Evolutionary conservation across 1,140 invertebrate genomes (phyloP).

Genomic region (Steinernema khuongi): DNA sequence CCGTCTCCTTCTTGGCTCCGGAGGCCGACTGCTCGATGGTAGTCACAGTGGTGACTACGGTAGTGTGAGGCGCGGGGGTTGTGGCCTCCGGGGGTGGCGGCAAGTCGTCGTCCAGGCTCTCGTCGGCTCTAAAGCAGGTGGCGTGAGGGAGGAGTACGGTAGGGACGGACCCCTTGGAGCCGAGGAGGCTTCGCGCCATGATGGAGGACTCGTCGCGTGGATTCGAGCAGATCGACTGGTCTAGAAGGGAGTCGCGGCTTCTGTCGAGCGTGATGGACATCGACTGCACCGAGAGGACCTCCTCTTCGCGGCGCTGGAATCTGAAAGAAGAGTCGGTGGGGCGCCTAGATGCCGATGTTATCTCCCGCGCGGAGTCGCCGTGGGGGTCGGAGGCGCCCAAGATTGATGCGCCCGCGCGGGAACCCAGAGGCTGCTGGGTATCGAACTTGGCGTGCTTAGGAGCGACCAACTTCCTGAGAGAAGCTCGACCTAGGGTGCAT

Average conservation of each 20-base stretch:
- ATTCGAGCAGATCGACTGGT: slow-evolving; percentile 53
- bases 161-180: not conserved
- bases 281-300: slow-evolving; percentile 30
- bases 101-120: slow-evolving; percentile 16
- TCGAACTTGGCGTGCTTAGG: no score
- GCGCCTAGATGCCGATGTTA: slow-evolving; percentile 4
- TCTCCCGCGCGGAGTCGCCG: not conserved
- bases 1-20: not conserved
- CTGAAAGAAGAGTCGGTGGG: not conserved
- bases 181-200: slow-evolving; percentile 17
- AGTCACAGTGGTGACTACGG: not conserved
- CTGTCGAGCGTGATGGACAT: slow-evolving; percentile 51
- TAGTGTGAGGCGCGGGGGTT: not conserved
- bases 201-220: slow-evolving; percentile 44
- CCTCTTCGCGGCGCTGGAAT: slow-evolving; percentile 1
- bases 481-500: no score
- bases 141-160: slow-evolving; percentile 12
- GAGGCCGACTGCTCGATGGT: not conserved
- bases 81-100: not conserved
- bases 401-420: no score
- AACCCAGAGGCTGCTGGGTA: not conserved
- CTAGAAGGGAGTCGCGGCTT: slow-evolving; percentile 47
- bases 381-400: not conserved
- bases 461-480: no score
- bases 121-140: slow-evolving; percentile 18